phyloP scores from a whole-genome alignment of 2,113 vertebrate genomes.

The Beaufortia kweichowensis region DNA sequence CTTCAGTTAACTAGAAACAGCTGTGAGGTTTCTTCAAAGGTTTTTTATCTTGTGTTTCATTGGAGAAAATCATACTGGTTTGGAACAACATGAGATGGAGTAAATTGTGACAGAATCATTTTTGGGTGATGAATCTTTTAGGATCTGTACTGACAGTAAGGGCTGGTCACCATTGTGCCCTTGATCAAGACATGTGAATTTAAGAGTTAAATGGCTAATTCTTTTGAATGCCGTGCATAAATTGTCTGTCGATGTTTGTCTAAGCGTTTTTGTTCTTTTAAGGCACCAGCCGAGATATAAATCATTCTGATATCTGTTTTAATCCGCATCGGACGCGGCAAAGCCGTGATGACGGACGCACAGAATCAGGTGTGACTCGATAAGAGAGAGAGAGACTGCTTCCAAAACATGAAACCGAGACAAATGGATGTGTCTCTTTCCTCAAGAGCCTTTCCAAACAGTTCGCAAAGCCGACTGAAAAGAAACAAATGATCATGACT shows the following conservation, averaged over 20 bases:
- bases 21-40: too few relatives aligned
- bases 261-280: constrained; percentile 3
- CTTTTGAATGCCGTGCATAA: not conserved
- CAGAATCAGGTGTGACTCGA: constrained; percentile 31
- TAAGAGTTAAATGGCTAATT: not conserved
- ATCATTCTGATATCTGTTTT: constrained; percentile 40
- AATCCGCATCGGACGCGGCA: constrained; percentile 34
- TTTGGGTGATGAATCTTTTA: too few relatives aligned
- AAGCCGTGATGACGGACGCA: constrained; percentile 22
- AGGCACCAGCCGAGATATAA: constrained; percentile 26
- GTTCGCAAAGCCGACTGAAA: not conserved
- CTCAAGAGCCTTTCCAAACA: constrained; percentile 7
- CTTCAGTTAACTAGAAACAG: too few relatives aligned
- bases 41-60: not conserved
- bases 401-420: constrained; percentile 27
- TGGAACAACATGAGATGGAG: not conserved
- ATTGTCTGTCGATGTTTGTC: constrained; percentile 26
- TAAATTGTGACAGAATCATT: not conserved
- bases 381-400: not conserved
- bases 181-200: not conserved
- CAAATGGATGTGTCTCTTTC: constrained; percentile 21
- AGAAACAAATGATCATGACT: not conserved
- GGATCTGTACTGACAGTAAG: not conserved
- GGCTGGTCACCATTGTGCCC: not conserved
- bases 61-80: not conserved